A percentile compares a stretch with the other conserved stretches of the same genome.
Conservation (phyloP, 2,113 vertebrate species). For the Lepus americanus region DNA sequence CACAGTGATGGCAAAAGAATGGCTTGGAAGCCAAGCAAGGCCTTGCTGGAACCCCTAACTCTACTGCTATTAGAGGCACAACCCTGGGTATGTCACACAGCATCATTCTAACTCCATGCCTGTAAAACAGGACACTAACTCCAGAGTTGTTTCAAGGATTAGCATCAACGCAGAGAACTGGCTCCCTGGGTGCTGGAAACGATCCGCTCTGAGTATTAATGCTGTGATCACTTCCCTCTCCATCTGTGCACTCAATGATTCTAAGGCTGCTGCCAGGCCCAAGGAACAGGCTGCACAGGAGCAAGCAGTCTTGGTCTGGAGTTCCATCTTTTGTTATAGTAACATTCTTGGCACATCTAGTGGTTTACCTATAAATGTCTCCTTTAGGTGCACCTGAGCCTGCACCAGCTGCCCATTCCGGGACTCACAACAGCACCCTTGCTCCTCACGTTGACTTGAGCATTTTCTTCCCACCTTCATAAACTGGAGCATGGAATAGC, state of each 20-base stretch:
- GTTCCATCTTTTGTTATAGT: background rate
- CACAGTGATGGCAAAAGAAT: background rate
- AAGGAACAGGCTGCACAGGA: background rate
- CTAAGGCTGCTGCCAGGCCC: background rate
- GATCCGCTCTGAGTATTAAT: background rate
- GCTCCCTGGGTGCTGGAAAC: background rate
- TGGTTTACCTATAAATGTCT: background rate
- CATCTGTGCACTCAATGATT: background rate
- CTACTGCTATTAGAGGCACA: background rate
- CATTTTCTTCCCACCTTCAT: background rate
- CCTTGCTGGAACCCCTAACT: background rate
- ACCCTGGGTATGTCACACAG: background rate
- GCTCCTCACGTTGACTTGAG: background rate
- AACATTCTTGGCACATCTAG: background rate
- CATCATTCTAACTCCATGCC: background rate
- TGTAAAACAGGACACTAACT: background rate
- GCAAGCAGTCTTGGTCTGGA: background rate
- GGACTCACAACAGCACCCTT: background rate
- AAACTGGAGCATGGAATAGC: background rate
- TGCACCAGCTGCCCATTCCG: background rate
- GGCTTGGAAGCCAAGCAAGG: background rate
- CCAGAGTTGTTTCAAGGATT: constrained; percentile 39
- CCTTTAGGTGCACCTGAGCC: background rate
- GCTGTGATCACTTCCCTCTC: background rate
- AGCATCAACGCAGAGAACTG: constrained; percentile 18